Conservation (phyloP, 2,888 invertebrate species). For the Drosophila villosipedis region DNA sequence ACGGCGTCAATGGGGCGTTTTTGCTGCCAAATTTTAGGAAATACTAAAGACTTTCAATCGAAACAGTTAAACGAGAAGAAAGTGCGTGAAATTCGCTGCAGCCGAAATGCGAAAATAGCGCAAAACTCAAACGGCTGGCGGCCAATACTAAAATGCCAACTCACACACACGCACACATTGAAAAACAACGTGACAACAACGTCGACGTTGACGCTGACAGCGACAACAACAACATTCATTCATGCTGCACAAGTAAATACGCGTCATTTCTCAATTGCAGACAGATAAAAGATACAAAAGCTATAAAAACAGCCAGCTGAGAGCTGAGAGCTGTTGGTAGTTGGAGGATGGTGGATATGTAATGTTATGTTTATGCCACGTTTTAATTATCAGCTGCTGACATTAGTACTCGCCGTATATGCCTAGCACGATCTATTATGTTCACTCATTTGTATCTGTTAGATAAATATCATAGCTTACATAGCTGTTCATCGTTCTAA, state of each 20-base stretch:
- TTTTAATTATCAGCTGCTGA: conserved; percentile 33
- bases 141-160: conserved; percentile 44
- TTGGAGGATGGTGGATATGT: neutral
- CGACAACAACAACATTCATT: conserved; percentile 57
- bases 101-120: conserved; percentile 74
- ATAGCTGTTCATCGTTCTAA: conserved; percentile 45
- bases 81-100: conserved; percentile 59
- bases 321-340: conserved; percentile 4
- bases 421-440: conserved; percentile 9
- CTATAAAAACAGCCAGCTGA: conserved; percentile 29
- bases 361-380: conserved; percentile 8
- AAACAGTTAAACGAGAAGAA: conserved; percentile 73
- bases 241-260: conserved; percentile 65
- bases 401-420: conserved; percentile 28
- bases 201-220: conserved; percentile 8
- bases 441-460: conserved; percentile 22
- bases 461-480: conserved; percentile 31
- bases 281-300: conserved; percentile 53
- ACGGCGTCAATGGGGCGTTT: conserved; percentile 41
- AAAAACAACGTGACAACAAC: conserved; percentile 55
- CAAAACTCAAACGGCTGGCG: conserved; percentile 82
- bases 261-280: conserved; percentile 61
- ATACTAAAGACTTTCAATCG: conserved; percentile 63
- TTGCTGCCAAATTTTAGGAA: conserved; percentile 46
- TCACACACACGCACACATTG: conserved; percentile 33